Percentiles rank a stretch among this genome's conserved stretches.
Evolutionary conservation across 2,113 vertebrate species (phyloP).

Genomic region (Phrynocephalus versicolor): DNA sequence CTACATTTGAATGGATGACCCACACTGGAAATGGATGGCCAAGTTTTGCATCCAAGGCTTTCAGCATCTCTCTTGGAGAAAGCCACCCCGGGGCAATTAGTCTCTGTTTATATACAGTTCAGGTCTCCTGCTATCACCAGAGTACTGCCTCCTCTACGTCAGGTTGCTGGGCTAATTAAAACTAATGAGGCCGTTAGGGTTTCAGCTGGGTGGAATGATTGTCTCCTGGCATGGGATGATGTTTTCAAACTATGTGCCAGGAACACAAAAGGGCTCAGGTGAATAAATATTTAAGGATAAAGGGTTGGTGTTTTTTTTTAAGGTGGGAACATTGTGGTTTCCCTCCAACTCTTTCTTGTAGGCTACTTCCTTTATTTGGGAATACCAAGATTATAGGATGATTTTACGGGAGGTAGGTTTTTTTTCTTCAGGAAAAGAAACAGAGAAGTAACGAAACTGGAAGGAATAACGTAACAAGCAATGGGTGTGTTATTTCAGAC

Average conservation of each 20-base stretch:
- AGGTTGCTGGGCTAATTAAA: constrained; percentile 70
- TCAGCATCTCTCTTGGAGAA: constrained; percentile 6
- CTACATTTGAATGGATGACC: neutral
- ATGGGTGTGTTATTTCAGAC: no score
- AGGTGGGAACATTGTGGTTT: neutral
- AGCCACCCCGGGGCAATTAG: constrained; percentile 55
- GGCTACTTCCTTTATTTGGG: neutral
- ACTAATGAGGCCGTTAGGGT: constrained; percentile 67
- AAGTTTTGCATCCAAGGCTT: constrained; percentile 23
- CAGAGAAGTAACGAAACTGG: no score
- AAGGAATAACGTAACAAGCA: no score
- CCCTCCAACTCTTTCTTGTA: neutral
- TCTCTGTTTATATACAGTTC: constrained; percentile 57
- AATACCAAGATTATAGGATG: neutral
- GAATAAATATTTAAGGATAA: neutral
- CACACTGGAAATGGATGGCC: neutral
- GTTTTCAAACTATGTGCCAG: neutral
- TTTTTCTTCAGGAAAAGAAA: no score
- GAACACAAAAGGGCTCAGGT: neutral
- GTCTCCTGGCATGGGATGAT: neutral
- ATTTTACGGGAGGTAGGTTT: no score
- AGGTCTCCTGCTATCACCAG: constrained; percentile 13
- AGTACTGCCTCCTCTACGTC: constrained; percentile 57
- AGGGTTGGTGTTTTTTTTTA: neutral
- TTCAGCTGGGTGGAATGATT: constrained; percentile 31